These are phyloP conservation scores for Monopis laevigella DNA, from an alignment of 2,888 invertebrate species.

Conservation along the genomic window DNA sequence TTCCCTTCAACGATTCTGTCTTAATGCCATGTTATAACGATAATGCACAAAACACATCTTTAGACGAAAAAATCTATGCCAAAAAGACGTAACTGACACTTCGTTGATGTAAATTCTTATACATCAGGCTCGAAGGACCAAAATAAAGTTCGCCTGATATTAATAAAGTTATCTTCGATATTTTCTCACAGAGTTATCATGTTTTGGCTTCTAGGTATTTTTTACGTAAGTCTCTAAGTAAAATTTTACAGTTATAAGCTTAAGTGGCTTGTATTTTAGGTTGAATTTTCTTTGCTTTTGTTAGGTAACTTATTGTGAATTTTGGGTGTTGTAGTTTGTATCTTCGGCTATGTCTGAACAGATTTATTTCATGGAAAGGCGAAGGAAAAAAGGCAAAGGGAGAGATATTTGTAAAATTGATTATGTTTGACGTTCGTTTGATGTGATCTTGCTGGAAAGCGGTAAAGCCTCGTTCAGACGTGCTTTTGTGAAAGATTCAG, in stretches of 20 bases:
- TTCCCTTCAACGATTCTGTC: conserved; percentile 54
- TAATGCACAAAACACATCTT: conserved; percentile 52
- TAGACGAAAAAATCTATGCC: conserved; percentile 35
- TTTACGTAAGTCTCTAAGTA: not conserved
- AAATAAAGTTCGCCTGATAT: conserved; percentile 19
- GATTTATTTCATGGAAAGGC: conserved; percentile 40
- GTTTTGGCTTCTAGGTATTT: conserved; percentile 26
- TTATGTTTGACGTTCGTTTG: conserved; percentile 59
- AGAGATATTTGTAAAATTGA: conserved; percentile 64
- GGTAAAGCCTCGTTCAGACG: conserved; percentile 6
- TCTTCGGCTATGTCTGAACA: conserved; percentile 33
- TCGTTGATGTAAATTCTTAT: not conserved
- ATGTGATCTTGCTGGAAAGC: conserved; percentile 35
- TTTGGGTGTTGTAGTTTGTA: conserved; percentile 15
- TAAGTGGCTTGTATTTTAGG: not conserved
- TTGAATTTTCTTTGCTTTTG: not conserved
- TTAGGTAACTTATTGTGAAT: conserved; percentile 11
- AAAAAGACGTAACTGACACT: conserved; percentile 25
- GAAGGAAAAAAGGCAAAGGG: conserved; percentile 38
- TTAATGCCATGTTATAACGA: conserved; percentile 54
- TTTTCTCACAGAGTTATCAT: conserved; percentile 52
- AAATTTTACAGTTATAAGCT: not conserved
- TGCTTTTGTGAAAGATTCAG: conserved; percentile 4
- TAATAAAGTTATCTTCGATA: conserved; percentile 57
- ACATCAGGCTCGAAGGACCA: conserved; percentile 14